These are phyloP conservation scores for Paratrypauchen microcephalus DNA, from an alignment of 2,797 vertebrate genomes.

Conservation along the genomic window DNA sequence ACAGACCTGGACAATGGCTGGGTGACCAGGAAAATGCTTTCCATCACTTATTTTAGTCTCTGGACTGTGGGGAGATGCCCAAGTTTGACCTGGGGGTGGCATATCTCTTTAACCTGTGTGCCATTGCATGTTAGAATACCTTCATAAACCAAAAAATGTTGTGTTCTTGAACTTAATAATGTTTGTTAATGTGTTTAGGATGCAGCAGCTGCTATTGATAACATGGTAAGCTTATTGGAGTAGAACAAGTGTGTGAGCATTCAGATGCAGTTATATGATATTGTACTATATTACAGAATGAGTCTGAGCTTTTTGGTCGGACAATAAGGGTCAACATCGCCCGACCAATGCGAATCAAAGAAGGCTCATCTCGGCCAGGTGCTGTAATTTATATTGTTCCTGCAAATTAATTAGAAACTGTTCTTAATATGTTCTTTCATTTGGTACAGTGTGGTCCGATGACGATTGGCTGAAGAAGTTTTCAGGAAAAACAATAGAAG, in stretches of 20 bases:
- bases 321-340: slow-evolving; percentile 96
- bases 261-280: not conserved
- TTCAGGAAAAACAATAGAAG: slow-evolving; percentile 93
- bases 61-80: no score
- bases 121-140: not conserved
- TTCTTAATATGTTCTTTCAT: not conserved
- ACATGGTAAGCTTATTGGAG: slow-evolving; percentile 83
- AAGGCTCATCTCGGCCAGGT: slow-evolving; percentile 96
- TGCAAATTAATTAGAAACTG: not conserved
- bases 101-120: no score
- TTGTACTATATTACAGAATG: slow-evolving; percentile 75
- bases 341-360: slow-evolving; percentile 97
- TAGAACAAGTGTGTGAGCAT: not conserved
- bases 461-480: slow-evolving; percentile 99
- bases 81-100: no score
- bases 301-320: slow-evolving; percentile 94
- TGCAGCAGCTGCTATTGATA: slow-evolving; percentile 96
- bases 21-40: no score
- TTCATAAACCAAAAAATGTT: not conserved
- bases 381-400: slow-evolving; percentile 16
- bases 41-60: no score
- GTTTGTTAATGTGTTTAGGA: slow-evolving; percentile 75
- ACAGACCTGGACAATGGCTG: no score
- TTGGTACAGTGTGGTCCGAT: slow-evolving; percentile 90
- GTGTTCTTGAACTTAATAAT: not conserved